Conservation (phyloP, 2,888 invertebrate genomes). For the Andrena bicolor region DNA sequence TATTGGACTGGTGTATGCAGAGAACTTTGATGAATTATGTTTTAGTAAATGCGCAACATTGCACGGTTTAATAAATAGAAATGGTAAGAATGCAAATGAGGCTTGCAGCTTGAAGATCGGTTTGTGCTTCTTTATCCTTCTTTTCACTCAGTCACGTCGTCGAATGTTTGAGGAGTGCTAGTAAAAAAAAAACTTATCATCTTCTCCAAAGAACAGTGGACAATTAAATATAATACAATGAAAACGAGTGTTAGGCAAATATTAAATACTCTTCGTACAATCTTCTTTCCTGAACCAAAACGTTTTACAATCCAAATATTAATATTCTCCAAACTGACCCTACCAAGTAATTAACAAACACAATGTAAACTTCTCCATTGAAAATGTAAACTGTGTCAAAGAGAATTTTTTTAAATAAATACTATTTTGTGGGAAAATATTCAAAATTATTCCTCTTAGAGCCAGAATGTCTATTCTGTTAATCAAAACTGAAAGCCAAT, state of each 20-base stretch:
- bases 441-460: slow-evolving; percentile 8
- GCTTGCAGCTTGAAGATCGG: slow-evolving; percentile 19
- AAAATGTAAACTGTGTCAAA: too few species aligned
- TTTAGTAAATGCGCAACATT: background rate
- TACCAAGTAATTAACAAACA: background rate
- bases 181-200: slow-evolving; percentile 7
- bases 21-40: background rate
- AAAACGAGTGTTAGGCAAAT: background rate
- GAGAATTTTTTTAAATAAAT: background rate
- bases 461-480: slow-evolving; percentile 3
- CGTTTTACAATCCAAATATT: background rate
- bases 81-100: slow-evolving; percentile 28
- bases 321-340: background rate
- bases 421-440: background rate
- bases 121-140: slow-evolving; percentile 11
- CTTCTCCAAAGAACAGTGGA: background rate
- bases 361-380: background rate
- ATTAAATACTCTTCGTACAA: background rate
- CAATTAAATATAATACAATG: background rate
- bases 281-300: background rate
- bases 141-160: background rate
- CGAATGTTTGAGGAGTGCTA: background rate
- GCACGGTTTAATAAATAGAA: background rate
- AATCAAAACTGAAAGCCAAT: slow-evolving; percentile 53
- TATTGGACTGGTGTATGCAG: background rate